These are phyloP conservation scores for Siderastrea siderea DNA, from an alignment of 92 coral and sea anemone genomes.

Conservation along the genomic window DNA sequence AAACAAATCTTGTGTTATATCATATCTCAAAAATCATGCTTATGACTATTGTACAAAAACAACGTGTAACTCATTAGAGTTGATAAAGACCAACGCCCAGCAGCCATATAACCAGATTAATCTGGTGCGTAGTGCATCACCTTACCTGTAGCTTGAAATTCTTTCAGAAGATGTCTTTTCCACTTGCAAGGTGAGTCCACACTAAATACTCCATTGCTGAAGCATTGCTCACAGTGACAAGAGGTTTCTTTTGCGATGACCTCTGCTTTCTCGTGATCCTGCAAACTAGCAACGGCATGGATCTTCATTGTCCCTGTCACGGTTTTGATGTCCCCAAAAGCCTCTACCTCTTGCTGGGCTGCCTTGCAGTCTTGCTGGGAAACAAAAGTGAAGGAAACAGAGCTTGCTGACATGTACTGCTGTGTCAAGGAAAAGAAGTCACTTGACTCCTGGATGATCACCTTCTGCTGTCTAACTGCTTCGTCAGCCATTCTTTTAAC, in stretches of 20 bases:
- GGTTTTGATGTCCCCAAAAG: constrained; percentile 20
- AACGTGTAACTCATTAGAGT: no score
- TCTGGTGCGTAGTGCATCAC: no score
- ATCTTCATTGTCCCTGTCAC: constrained; percentile 53
- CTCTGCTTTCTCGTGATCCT: constrained; percentile 17
- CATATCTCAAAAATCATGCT: no score
- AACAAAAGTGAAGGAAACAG: constrained; percentile 26
- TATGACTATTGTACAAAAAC: no score
- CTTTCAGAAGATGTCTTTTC: constrained; percentile 23
- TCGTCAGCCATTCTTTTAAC: constrained; percentile 62
- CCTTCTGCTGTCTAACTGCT: constrained; percentile 56
- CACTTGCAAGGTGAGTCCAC: constrained; percentile 12
- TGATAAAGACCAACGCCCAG: no score
- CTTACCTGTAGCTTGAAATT: no score
- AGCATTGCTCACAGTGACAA: constrained; percentile 54
- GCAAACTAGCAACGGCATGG: constrained; percentile 44
- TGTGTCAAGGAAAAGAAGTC: constrained; percentile 62
- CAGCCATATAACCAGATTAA: no score
- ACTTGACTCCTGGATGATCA: constrained; percentile 41
- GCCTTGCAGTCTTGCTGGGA: constrained; percentile 21
- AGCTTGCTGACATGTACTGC: constrained; percentile 19
- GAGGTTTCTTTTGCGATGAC: constrained; percentile 50
- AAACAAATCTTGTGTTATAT: no score
- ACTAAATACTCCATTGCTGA: not conserved
- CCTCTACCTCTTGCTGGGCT: constrained; percentile 27